A percentile compares a stretch with the other conserved stretches of the same genome.
Conservation (phyloP, 2,113 vertebrate species). For the Tupaia chinensis region DNA sequence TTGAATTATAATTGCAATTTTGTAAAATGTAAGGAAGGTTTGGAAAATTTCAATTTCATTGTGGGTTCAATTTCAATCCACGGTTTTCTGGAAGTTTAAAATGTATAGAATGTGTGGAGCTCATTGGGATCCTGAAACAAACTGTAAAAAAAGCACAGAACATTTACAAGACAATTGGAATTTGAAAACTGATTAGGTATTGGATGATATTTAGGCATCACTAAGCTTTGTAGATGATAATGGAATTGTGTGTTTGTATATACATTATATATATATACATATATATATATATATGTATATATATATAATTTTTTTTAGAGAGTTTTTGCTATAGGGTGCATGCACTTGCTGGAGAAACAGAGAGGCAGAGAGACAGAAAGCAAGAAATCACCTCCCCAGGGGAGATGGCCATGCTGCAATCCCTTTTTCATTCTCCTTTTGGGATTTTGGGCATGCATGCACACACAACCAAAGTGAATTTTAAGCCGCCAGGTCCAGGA, state of each 20-base stretch:
- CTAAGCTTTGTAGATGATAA: not conserved
- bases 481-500: no score
- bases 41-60: not conserved
- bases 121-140: not conserved
- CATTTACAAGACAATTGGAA: not conserved
- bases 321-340: no score
- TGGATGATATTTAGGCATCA: not conserved
- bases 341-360: no score
- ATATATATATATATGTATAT: not conserved
- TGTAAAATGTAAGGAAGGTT: not conserved
- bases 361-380: no score
- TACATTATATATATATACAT: not conserved
- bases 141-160: not conserved
- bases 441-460: no score
- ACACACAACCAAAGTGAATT: no score
- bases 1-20: not conserved
- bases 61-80: not conserved
- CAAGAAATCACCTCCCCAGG: no score
- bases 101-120: not conserved
- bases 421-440: no score
- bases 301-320: no score
- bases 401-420: no score
- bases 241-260: not conserved
- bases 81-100: not conserved
- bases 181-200: not conserved